These are phyloP conservation scores for Sialis lutaria DNA, from an alignment of 2,888 invertebrate genomes.

Conservation along the genomic window DNA sequence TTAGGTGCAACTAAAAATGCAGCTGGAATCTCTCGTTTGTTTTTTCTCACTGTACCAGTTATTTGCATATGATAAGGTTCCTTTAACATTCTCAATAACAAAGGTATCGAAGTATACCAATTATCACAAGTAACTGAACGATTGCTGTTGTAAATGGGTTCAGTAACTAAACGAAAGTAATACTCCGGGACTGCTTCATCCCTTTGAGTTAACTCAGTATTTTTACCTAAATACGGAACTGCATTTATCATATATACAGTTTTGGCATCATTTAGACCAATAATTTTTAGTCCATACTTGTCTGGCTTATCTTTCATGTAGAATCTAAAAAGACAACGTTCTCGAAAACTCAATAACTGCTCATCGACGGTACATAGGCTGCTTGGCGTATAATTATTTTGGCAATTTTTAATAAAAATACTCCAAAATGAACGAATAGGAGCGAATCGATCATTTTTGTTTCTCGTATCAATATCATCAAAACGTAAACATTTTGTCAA, in stretches of 20 bases:
- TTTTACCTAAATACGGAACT: constrained; percentile 17
- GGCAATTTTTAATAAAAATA: constrained; percentile 12
- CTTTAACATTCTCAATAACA: no score
- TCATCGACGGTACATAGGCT: constrained; percentile 16
- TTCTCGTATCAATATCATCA: constrained; percentile 9
- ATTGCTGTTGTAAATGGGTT: no score
- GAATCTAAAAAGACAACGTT: constrained; percentile 12
- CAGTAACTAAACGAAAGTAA: constrained; percentile 4
- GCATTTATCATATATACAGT: constrained; percentile 17
- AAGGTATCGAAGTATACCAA: no score
- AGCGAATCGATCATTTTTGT: constrained; percentile 12
- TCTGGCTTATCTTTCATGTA: constrained; percentile 17
- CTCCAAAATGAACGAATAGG: constrained; percentile 15
- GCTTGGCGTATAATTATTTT: constrained; percentile 9
- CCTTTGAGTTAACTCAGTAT: constrained; percentile 9
- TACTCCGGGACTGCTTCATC: constrained; percentile 10
- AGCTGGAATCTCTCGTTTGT: no score
- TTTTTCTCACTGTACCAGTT: no score
- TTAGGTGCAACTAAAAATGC: no score
- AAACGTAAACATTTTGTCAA: constrained; percentile 9
- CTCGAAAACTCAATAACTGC: constrained; percentile 14
- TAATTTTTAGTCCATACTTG: constrained; percentile 20
- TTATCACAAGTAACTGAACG: no score
- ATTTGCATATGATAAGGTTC: no score
- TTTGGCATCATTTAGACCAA: constrained; percentile 17